Evolutionary conservation across 2,888 invertebrate genomes (phyloP).

Genomic region (Lithophane semibrunnea): DNA sequence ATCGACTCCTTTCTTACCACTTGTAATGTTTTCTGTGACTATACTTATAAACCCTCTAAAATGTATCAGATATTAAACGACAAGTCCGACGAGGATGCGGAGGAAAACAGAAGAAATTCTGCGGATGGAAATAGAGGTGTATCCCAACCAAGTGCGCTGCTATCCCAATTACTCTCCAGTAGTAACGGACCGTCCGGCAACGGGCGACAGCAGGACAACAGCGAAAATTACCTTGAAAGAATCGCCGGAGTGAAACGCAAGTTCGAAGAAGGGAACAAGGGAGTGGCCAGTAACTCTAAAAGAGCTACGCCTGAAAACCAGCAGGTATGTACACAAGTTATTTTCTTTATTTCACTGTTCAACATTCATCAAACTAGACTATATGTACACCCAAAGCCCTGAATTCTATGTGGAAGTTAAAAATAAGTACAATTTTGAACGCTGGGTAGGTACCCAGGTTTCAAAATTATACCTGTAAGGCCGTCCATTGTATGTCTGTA

Average conservation of each 20-base stretch:
- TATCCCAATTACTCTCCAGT: slow-evolving; percentile 87
- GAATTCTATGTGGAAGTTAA: background rate
- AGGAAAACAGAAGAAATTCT: slow-evolving; percentile 89
- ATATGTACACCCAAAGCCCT: slow-evolving; percentile 2
- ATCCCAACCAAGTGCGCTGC: slow-evolving; percentile 89
- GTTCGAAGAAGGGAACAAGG: slow-evolving; percentile 89
- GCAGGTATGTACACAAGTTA: slow-evolving; percentile 76
- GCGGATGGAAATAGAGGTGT: slow-evolving; percentile 74
- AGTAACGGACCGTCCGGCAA: slow-evolving; percentile 83
- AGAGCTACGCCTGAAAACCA: slow-evolving; percentile 87
- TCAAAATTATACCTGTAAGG: background rate
- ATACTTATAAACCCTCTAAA: background rate
- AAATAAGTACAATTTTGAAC: too few species aligned
- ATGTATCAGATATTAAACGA: slow-evolving; percentile 93
- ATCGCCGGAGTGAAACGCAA: slow-evolving; percentile 85
- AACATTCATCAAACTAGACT: background rate
- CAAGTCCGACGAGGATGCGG: slow-evolving; percentile 94
- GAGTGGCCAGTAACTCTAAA: slow-evolving; percentile 91
- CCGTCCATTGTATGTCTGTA: background rate
- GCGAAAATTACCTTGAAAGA: slow-evolving; percentile 82
- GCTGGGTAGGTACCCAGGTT: background rate
- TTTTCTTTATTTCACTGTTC: background rate
- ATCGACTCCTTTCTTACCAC: too few species aligned
- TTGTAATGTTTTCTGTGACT: background rate
- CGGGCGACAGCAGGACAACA: slow-evolving; percentile 79